phyloP scores from a whole-genome alignment of 37 sponge, comb jelly and placozoan species.

The Eunapius fragilis region DNA sequence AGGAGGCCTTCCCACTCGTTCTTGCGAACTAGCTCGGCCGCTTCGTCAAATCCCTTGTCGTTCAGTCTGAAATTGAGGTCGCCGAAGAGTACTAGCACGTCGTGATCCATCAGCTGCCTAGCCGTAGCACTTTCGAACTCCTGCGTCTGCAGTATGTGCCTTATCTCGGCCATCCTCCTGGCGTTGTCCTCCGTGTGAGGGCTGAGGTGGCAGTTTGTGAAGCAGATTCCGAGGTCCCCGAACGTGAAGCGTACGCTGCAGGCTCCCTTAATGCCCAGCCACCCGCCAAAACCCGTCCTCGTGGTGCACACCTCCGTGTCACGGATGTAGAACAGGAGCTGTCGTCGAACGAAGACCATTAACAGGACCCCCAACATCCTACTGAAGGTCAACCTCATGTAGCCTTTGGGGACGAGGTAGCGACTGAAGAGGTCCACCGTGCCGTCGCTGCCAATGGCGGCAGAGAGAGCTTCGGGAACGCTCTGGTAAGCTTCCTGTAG shows the following conservation, averaged over 20 bases:
- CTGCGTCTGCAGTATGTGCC: conserved; percentile 48
- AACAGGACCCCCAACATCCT: conserved; percentile 62
- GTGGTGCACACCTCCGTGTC: conserved; percentile 39
- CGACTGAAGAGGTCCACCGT: conserved; percentile 44
- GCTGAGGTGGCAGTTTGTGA: conserved; percentile 79
- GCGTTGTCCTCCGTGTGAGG: conserved; percentile 63
- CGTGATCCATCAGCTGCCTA: conserved; percentile 42
- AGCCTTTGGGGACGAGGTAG: conserved; percentile 54
- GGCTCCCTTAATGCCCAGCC: conserved; percentile 84
- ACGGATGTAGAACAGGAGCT: conserved; percentile 69
- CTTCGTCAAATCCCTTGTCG: conserved; percentile 58
- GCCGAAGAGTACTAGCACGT: conserved; percentile 72
- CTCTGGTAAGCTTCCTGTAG: conserved; percentile 73
- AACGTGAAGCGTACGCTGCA: conserved; percentile 54
- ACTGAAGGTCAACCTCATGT: conserved; percentile 28
- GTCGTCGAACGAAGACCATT: conserved; percentile 74
- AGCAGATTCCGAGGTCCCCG: conserved; percentile 58
- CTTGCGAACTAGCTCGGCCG: conserved; percentile 5
- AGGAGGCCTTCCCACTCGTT: conserved; percentile 18
- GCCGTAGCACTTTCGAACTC: conserved; percentile 6
- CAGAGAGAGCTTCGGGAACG: conserved; percentile 46
- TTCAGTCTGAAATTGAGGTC: conserved; percentile 83
- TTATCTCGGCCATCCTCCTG: conserved; percentile 49
- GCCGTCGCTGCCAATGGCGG: conserved; percentile 60
- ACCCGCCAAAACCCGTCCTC: conserved; percentile 75